Conservation (phyloP, 2,797 vertebrate species). For the Lepilemur septentrionalis region DNA sequence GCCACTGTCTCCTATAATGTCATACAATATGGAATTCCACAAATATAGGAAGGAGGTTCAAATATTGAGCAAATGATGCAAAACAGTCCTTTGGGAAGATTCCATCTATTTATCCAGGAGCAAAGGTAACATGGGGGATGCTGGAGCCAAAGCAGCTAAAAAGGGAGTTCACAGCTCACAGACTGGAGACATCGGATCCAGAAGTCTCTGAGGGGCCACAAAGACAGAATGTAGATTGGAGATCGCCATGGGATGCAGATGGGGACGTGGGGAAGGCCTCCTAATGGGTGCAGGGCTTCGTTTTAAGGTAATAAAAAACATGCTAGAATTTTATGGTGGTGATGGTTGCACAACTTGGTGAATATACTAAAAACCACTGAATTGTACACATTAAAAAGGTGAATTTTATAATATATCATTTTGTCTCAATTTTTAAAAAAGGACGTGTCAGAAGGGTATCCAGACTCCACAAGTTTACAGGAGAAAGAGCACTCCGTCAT, state of each 20-base stretch:
- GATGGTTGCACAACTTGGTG: background rate
- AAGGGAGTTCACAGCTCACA: background rate
- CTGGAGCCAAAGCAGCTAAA: background rate
- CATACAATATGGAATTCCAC: background rate
- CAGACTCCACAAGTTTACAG: background rate
- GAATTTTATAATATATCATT: background rate
- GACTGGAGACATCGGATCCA: background rate
- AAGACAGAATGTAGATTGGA: background rate
- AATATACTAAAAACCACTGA: background rate
- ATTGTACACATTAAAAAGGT: background rate
- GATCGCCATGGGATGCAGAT: background rate
- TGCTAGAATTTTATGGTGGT: background rate
- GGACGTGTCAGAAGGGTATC: background rate
- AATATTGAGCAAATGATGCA: background rate
- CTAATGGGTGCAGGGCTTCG: background rate
- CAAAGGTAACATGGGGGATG: background rate
- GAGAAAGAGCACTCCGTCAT: background rate
- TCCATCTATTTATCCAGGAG: background rate
- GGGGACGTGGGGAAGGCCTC: fast-evolving
- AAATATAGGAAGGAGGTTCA: background rate
- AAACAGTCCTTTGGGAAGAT: background rate
- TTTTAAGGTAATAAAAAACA: background rate
- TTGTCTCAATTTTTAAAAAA: background rate
- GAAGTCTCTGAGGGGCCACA: background rate
- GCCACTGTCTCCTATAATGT: background rate